Conservation (phyloP, 2,797 vertebrate species). For the Lepus oiostolus region DNA sequence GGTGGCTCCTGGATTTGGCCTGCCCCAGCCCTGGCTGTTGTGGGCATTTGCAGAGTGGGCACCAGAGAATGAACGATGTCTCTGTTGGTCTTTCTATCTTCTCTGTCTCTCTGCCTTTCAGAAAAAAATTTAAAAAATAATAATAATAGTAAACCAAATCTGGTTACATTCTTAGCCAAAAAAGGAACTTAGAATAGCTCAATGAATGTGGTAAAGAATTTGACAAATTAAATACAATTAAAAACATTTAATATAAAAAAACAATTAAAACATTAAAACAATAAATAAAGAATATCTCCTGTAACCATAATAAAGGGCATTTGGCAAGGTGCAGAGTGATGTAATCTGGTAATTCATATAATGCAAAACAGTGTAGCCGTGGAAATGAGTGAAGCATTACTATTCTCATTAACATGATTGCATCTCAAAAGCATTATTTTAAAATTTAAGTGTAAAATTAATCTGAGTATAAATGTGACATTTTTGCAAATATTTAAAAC, state of each 20-base stretch:
- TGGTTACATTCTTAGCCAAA: neutral
- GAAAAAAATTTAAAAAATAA: no score
- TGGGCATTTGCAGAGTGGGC: no score
- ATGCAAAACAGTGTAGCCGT: neutral
- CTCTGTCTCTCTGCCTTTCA: no score
- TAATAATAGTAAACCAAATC: neutral
- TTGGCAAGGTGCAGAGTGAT: neutral
- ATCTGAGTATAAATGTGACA: neutral
- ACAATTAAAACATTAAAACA: no score
- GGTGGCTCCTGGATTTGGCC: no score
- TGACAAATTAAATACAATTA: neutral
- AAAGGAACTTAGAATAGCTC: neutral
- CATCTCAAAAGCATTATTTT: neutral
- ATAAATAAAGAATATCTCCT: neutral
- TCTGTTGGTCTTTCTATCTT: no score
- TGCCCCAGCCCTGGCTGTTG: no score
- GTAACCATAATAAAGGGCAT: neutral
- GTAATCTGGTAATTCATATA: neutral
- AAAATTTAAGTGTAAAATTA: neutral
- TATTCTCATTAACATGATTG: neutral
- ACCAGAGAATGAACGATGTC: no score
- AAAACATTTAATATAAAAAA: no score
- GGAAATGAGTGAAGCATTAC: conserved; percentile 7
- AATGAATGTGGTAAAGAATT: neutral
- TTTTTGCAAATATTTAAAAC: neutral